A percentile compares a stretch with the other conserved stretches of the same genome.
These are phyloP conservation scores for Triops cancriformis DNA, from an alignment of 1,140 invertebrate genomes.

Conservation along the genomic window DNA sequence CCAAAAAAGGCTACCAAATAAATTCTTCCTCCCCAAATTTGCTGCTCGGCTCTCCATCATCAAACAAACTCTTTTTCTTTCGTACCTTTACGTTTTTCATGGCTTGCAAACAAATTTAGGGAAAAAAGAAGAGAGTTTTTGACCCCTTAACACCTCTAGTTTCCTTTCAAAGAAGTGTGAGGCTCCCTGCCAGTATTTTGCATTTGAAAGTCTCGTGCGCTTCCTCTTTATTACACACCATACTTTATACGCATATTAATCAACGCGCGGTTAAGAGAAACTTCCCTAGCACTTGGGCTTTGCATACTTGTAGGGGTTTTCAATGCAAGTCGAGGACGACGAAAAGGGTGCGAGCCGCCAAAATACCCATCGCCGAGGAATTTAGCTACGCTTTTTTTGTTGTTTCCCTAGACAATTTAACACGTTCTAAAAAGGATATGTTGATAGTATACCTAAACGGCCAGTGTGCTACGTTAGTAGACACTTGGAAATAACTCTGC, in stretches of 20 bases:
- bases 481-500: background rate
- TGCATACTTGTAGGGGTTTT: background rate
- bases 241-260: constrained; percentile 11
- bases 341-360: background rate
- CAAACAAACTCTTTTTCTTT: background rate
- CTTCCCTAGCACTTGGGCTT: background rate
- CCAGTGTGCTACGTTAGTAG: background rate
- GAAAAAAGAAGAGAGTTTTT: background rate
- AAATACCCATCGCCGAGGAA: background rate
- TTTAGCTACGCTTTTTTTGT: too few species aligned
- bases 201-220: constrained; percentile 5
- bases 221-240: constrained; percentile 10
- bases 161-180: background rate
- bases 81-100: background rate
- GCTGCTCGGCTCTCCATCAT: background rate
- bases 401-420: background rate
- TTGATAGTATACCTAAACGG: constrained; percentile 8
- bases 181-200: background rate
- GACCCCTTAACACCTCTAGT: background rate
- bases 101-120: background rate
- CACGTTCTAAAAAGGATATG: background rate
- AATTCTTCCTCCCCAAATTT: background rate
- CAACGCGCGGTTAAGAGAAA: background rate
- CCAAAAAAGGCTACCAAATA: background rate
- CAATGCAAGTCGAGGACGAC: too few species aligned